Conservation (phyloP, 2,888 invertebrate species). For the Cabera pusaria region DNA sequence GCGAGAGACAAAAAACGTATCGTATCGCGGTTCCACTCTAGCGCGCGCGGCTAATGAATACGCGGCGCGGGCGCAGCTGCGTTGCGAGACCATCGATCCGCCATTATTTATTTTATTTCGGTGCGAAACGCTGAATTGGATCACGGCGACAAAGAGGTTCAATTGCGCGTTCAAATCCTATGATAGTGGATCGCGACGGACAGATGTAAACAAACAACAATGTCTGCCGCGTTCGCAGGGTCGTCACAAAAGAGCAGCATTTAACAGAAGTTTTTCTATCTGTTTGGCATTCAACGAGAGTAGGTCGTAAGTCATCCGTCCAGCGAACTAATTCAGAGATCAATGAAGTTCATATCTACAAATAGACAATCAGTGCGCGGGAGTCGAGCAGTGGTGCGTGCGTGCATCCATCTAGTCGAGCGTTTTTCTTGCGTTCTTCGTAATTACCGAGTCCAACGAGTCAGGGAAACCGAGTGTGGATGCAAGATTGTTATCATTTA, state of each 20-base stretch:
- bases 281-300: slow-evolving; percentile 8
- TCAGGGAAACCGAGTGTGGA: slow-evolving; percentile 32
- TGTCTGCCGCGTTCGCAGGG: slow-evolving; percentile 45
- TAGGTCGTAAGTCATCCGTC: slow-evolving; percentile 22
- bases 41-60: slow-evolving; percentile 75
- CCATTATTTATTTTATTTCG: slow-evolving; percentile 81
- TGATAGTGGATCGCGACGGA: slow-evolving; percentile 68
- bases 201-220: slow-evolving; percentile 79
- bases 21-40: slow-evolving; percentile 80
- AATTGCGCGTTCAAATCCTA: slow-evolving; percentile 81
- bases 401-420: slow-evolving; percentile 43
- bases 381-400: slow-evolving; percentile 34
- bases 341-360: slow-evolving; percentile 48
- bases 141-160: slow-evolving; percentile 78
- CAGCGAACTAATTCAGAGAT: slow-evolving; percentile 29
- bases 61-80: slow-evolving; percentile 73
- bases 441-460: slow-evolving; percentile 55
- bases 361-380: slow-evolving; percentile 44
- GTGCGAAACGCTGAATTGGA: slow-evolving; percentile 78
- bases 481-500: slow-evolving; percentile 35
- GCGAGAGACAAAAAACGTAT: slow-evolving; percentile 78
- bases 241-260: slow-evolving; percentile 36
- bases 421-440: slow-evolving; percentile 58
- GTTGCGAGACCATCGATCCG: slow-evolving; percentile 58
- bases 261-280: slow-evolving; percentile 24